These are phyloP conservation scores for Lycodopsis pacificus DNA, from an alignment of 2,797 vertebrate species.

Conservation along the genomic window DNA sequence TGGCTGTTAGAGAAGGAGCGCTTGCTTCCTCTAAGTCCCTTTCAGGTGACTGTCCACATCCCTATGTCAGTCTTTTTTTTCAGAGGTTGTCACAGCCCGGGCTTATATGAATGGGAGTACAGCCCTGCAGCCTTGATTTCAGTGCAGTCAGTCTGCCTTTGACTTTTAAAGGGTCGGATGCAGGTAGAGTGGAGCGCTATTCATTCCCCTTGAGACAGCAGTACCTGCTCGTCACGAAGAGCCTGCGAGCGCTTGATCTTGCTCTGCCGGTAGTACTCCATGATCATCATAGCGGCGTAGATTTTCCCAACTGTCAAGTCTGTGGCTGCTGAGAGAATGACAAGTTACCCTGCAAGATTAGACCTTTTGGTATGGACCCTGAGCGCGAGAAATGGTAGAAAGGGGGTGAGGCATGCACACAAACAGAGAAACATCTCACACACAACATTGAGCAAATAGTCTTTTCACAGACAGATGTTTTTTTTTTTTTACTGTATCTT, in stretches of 20 bases:
- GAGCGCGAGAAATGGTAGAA: constrained; percentile 81
- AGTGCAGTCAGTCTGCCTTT: constrained; percentile 74
- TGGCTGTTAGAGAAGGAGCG: not conserved
- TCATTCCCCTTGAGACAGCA: constrained; percentile 47
- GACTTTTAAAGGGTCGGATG: constrained; percentile 51
- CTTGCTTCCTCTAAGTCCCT: too few relatives aligned
- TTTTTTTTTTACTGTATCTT: constrained; percentile 21
- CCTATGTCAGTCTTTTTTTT: not conserved
- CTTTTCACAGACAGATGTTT: constrained; percentile 85
- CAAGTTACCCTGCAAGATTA: constrained; percentile 89
- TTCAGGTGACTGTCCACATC: not conserved
- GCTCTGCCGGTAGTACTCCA: constrained; percentile 98
- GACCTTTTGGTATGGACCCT: constrained; percentile 83
- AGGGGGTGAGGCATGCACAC: constrained; percentile 68
- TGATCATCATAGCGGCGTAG: constrained; percentile 99
- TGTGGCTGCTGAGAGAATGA: constrained; percentile 91
- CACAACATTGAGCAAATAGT: constrained; percentile 79
- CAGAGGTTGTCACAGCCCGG: constrained; percentile 73
- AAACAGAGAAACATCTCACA: constrained; percentile 46
- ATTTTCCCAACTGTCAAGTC: constrained; percentile 98
- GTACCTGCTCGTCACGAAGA: constrained; percentile 93
- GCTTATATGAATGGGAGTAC: constrained; percentile 48
- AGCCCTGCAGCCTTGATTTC: constrained; percentile 62
- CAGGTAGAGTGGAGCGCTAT: constrained; percentile 30
- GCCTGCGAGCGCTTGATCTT: constrained; percentile 95